Base-by-base conservation (phyloP, 2,888 invertebrate species). In the Apoda limacodes region DNA sequence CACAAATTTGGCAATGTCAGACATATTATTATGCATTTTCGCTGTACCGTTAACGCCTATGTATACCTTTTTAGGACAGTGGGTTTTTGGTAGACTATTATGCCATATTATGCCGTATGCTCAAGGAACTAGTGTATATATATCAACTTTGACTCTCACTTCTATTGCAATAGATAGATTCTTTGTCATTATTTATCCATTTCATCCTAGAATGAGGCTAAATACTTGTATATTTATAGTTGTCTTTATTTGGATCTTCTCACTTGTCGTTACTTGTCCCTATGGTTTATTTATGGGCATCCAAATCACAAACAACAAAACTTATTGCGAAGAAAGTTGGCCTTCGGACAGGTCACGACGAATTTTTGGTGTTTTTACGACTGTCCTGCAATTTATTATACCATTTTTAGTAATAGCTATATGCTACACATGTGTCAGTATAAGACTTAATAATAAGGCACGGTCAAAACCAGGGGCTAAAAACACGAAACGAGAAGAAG, bases 101-200 rank as follows among this genome's bases (percentile, higher is more conserved):
- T 95, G 95, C 64, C 92, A 93, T 60, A 82, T 94, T 42, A 89
- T 95, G 43, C 90, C 94, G 15, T 92, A 92, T 65, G 89, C 91
- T 7, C 91, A 92, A 70, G 93, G 93, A 14, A 89, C 90, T 35
- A 91, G 91, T 58, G 92, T 95, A 24, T 95, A 94, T 67, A 93
- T 95, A 45, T 93, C 93, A 22, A 93, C 94, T 0, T 76, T 95
- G 40, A 95, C 95, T 0, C 82, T 95, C 24, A 94, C 93, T 2
- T 91, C 93, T 13, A 95, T 96, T 44, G 95, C 95, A n/a, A 86
- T 95, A 40, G 95, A 95, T 70, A 85, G 95, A 38, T 95, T 91
- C 68, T 89, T 93, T 57, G 94, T 95, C 32, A 95, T 95, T 50
- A 88, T 94, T 37, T 90, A 93, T 60, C 95, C 95, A 1, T 92